Conservation (phyloP, 2,113 vertebrate genomes). For the Vireo altiloquus region DNA sequence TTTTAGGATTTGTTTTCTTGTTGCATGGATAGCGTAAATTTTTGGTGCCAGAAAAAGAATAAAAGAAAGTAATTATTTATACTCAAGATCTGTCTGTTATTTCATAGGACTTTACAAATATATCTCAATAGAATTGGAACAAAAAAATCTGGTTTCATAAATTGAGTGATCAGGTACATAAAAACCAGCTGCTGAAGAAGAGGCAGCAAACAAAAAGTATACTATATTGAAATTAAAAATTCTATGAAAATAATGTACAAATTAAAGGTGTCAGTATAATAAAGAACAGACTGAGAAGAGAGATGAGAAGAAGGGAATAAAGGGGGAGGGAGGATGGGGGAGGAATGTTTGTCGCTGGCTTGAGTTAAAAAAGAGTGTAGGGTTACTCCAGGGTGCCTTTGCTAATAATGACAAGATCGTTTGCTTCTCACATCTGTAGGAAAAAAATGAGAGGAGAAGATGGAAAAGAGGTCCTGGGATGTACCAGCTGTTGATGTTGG, state of each 20-base stretch:
- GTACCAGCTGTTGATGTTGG: constrained; percentile 82
- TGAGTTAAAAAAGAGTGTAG: not conserved
- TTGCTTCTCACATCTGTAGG: constrained; percentile 61
- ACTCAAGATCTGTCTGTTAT: not conserved
- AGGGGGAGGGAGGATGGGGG: accelerated
- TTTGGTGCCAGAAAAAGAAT: not conserved
- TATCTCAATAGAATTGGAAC: not conserved
- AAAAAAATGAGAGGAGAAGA: constrained; percentile 42
- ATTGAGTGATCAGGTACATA: not conserved
- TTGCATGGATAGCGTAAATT: not conserved
- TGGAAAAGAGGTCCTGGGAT: constrained; percentile 71
- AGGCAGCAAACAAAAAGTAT: not conserved
- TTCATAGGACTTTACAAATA: not conserved
- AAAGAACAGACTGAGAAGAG: not conserved
- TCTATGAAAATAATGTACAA: not conserved
- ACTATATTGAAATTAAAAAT: not conserved
- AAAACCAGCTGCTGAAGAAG: not conserved
- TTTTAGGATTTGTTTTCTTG: constrained; percentile 1
- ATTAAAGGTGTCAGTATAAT: not conserved
- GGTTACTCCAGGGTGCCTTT: constrained; percentile 44
- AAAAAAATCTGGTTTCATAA: not conserved
- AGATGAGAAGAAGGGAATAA: not conserved
- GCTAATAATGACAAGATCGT: constrained; percentile 51
- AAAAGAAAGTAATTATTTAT: not conserved
- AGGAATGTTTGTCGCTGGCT: not conserved